phyloP scores from a whole-genome alignment of 2,888 invertebrate genomes.

The Branchellion lobata region DNA sequence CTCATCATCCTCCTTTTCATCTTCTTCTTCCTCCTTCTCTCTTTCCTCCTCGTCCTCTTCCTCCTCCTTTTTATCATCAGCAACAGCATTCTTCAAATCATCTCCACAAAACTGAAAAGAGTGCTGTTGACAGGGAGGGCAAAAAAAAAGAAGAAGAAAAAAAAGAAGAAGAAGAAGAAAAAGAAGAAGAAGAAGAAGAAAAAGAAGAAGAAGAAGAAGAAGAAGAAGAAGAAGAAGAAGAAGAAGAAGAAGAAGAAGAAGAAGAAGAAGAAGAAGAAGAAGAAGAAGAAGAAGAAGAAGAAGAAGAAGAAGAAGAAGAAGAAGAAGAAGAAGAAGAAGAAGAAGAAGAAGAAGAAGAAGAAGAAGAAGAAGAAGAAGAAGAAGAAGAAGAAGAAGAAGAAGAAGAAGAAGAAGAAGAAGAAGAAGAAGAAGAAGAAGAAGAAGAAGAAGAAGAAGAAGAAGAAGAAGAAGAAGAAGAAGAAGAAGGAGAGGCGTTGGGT shows the following conservation, averaged over 20 bases:
- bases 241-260: no score
- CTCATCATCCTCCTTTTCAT: slow-evolving; percentile 3
- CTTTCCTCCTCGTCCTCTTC: neutral
- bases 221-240: neutral
- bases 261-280: no score
- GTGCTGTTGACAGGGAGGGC: neutral
- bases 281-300: no score
- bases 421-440: slow-evolving; percentile 13
- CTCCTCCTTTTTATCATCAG: neutral
- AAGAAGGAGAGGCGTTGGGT: neutral
- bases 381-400: slow-evolving; percentile 2
- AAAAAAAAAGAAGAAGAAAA: neutral
- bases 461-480: neutral
- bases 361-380: neutral
- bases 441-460: neutral
- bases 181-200: neutral
- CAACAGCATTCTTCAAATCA: no score
- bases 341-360: slow-evolving; percentile 7
- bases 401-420: slow-evolving; percentile 3
- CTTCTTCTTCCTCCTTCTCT: slow-evolving; percentile 1
- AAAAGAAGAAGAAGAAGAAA: neutral
- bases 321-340: slow-evolving; percentile 15
- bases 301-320: slow-evolving; percentile 5
- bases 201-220: neutral
- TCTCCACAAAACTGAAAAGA: no score